Conservation (phyloP, 2,888 invertebrate genomes). For the Trichopria drosophilae region DNA sequence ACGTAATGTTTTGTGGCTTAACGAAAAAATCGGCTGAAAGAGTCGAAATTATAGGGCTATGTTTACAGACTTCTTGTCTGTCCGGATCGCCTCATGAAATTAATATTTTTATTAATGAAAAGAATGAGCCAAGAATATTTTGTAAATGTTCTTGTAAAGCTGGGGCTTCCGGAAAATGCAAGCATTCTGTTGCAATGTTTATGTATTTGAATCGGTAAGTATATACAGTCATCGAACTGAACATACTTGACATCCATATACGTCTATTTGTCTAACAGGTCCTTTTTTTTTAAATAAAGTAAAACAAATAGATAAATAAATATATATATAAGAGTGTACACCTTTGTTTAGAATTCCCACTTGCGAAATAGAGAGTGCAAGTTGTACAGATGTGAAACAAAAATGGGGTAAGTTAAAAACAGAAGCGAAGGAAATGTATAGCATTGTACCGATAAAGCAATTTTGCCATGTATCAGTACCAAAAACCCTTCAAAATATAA, state of each 20-base stretch:
- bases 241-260: too few relatives aligned
- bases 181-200: slow-evolving; percentile 8
- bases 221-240: too few relatives aligned
- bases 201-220: slow-evolving; percentile 5
- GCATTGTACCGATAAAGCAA: neutral
- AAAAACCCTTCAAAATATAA: too few relatives aligned
- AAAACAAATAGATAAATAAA: slow-evolving; percentile 3
- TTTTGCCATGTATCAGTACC: slow-evolving; percentile 18
- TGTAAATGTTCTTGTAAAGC: slow-evolving; percentile 13
- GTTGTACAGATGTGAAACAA: slow-evolving; percentile 16
- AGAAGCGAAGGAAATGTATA: slow-evolving; percentile 7
- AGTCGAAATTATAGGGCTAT: slow-evolving; percentile 4
- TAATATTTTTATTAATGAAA: slow-evolving; percentile 1
- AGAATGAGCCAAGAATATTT: neutral
- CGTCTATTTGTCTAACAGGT: too few relatives aligned
- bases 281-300: too few relatives aligned
- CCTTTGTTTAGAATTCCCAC: slow-evolving; percentile 3
- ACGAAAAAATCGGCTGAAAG: neutral
- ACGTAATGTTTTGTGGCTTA: slow-evolving; percentile 7
- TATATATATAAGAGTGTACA: too few relatives aligned
- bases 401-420: slow-evolving; percentile 16
- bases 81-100: slow-evolving; percentile 8
- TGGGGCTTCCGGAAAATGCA: slow-evolving; percentile 10
- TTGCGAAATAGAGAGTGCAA: slow-evolving; percentile 2
- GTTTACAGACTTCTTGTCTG: slow-evolving; percentile 8